Percentiles rank a stretch among this genome's conserved stretches.
These are phyloP conservation scores for Rhingia rostrata DNA, from an alignment of 2,888 invertebrate species.

Conservation along the genomic window DNA sequence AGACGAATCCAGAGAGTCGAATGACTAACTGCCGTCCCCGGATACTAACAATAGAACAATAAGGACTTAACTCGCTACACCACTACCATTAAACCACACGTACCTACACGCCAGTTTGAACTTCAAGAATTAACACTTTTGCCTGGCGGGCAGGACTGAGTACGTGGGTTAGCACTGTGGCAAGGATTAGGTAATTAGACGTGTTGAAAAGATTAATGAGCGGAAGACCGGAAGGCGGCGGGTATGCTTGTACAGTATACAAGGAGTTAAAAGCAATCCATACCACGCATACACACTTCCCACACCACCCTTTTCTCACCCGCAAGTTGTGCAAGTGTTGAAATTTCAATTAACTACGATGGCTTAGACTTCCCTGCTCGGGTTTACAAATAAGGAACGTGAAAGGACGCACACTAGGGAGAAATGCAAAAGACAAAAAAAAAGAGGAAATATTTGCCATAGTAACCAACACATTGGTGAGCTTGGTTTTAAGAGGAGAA, in stretches of 20 bases:
- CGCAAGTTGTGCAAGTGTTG: constrained; percentile 33
- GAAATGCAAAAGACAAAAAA: constrained; percentile 1
- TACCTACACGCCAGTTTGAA: constrained; percentile 17
- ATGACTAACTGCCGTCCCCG: constrained; percentile 24
- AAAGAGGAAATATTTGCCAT: constrained; percentile 53
- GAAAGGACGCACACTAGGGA: not conserved
- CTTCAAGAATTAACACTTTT: constrained; percentile 48
- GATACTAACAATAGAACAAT: not conserved
- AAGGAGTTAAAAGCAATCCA: not conserved
- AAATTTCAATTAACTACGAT: constrained; percentile 67
- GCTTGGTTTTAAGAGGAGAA: constrained; percentile 14
- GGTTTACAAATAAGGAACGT: constrained; percentile 41
- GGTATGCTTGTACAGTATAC: not conserved
- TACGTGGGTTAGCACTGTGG: constrained; percentile 45
- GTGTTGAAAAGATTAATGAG: constrained; percentile 70
- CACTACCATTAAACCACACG: not conserved
- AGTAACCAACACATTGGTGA: constrained; percentile 50
- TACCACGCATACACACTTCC: not conserved
- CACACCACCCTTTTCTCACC: not conserved
- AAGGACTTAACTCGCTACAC: constrained; percentile 5
- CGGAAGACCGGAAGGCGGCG: constrained; percentile 45
- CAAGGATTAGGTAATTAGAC: constrained; percentile 65
- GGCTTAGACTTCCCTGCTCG: constrained; percentile 25
- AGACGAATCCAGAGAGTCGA: constrained; percentile 13
- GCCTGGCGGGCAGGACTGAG: not conserved